phyloP scores from a whole-genome alignment of 2,888 invertebrate species.

The Artemia sinica region DNA sequence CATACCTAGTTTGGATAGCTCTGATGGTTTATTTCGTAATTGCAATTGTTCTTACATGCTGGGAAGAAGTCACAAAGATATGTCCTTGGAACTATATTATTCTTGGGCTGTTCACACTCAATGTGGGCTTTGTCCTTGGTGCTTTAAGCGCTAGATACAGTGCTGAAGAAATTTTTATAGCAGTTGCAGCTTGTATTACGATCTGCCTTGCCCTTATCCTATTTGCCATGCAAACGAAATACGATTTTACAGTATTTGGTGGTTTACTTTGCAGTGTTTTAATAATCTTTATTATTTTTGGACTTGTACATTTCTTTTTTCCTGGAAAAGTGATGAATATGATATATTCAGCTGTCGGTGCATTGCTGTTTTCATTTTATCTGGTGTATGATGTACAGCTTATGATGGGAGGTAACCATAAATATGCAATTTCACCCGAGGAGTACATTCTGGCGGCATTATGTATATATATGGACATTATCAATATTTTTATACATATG shows the following conservation, averaged over 20 bases:
- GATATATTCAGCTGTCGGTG: neutral
- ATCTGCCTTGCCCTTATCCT: conserved; percentile 67
- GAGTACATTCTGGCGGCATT: conserved; percentile 36
- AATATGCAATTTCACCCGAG: conserved; percentile 34
- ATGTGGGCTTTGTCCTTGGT: too few relatives aligned
- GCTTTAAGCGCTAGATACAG: too few relatives aligned
- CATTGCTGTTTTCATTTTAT: neutral
- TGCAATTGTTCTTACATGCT: too few relatives aligned
- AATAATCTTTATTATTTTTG: too few relatives aligned
- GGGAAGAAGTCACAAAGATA: too few relatives aligned
- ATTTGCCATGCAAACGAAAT: conserved; percentile 83
- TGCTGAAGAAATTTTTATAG: conserved; percentile 54
- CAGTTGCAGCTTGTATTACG: conserved; percentile 70
- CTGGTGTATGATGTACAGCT: conserved; percentile 35
- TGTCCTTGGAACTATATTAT: too few relatives aligned
- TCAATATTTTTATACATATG: neutral
- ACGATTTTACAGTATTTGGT: conserved; percentile 62
- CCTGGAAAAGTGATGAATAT: neutral
- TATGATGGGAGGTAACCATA: conserved; percentile 35
- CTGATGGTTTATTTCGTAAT: neutral
- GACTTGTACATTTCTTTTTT: too few relatives aligned
- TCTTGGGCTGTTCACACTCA: too few relatives aligned
- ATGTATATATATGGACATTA: conserved; percentile 33
- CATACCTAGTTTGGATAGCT: neutral
- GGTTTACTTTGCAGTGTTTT: conserved; percentile 49